A percentile compares a stretch with the other conserved stretches of the same genome.
phyloP scores from a whole-genome alignment of 2,888 invertebrate species.

The Andrena fulva region DNA sequence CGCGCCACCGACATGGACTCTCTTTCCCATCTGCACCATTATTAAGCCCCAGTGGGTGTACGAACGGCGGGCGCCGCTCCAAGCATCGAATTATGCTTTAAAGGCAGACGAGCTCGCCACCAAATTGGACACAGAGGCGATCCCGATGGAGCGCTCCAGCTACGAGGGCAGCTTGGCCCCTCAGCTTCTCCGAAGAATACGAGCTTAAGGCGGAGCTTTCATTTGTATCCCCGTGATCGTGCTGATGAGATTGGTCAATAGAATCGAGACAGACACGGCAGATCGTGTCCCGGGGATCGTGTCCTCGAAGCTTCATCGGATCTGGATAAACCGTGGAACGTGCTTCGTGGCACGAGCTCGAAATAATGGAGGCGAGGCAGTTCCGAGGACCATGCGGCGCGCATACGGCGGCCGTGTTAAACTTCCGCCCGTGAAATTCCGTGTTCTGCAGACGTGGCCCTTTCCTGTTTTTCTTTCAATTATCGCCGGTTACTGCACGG shows the following conservation, averaged over 20 bases:
- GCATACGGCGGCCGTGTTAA: slow-evolving; percentile 17
- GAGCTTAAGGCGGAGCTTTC: slow-evolving; percentile 50
- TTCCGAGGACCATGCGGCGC: slow-evolving; percentile 12
- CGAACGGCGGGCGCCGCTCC: slow-evolving; percentile 1
- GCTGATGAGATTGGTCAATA: slow-evolving; percentile 70
- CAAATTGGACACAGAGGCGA: slow-evolving; percentile 11
- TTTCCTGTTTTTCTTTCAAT: not conserved
- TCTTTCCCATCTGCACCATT: slow-evolving; percentile 1
- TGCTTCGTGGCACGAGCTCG: slow-evolving; percentile 38
- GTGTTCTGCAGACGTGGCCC: not conserved
- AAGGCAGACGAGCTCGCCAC: slow-evolving; percentile 5
- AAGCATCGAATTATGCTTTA: slow-evolving; percentile 30
- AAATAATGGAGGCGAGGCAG: slow-evolving; percentile 51
- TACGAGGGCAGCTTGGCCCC: slow-evolving; percentile 10
- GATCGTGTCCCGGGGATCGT: slow-evolving; percentile 48
- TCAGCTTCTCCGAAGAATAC: slow-evolving; percentile 43
- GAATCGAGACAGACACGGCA: slow-evolving; percentile 44
- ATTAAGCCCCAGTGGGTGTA: not conserved
- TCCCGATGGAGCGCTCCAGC: not conserved
- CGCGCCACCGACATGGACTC: not conserved
- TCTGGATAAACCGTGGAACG: slow-evolving; percentile 53
- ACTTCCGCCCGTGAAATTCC: slow-evolving; percentile 6
- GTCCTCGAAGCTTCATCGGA: slow-evolving; percentile 59
- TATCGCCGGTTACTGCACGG: not conserved
- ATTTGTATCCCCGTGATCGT: slow-evolving; percentile 52